A percentile compares a stretch with the other conserved stretches of the same genome.
Evolutionary conservation across 2,888 invertebrate genomes (phyloP).

Genomic region (Drosophila lutescens): DNA sequence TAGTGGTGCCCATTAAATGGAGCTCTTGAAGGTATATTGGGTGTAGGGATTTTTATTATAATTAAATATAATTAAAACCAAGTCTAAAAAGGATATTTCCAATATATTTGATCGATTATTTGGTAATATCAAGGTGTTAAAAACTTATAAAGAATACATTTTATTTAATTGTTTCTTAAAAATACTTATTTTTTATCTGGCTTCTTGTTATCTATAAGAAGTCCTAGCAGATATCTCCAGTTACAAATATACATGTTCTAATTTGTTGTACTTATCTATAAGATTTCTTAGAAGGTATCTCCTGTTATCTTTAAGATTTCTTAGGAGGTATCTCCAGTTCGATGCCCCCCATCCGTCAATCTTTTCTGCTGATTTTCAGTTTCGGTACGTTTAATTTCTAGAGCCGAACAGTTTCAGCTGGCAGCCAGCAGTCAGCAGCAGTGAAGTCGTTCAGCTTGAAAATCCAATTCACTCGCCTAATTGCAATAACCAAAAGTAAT

Average conservation of each 20-base stretch:
- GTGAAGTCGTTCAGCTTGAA: constrained; percentile 81
- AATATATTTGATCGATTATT: too few species aligned
- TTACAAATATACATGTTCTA: too few species aligned
- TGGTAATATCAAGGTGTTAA: too few species aligned
- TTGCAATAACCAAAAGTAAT: constrained; percentile 61
- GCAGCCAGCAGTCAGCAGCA: constrained; percentile 3
- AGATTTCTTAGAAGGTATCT: too few species aligned
- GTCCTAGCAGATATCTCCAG: constrained; percentile 3
- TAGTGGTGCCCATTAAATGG: constrained; percentile 5
- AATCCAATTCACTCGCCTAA: constrained; percentile 70
- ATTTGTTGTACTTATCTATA: too few species aligned
- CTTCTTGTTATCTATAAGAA: too few species aligned
- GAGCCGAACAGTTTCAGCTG: constrained; percentile 56
- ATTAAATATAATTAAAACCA: too few species aligned
- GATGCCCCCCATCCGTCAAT: not conserved
- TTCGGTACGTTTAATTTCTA: constrained; percentile 64
- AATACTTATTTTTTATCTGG: too few species aligned
- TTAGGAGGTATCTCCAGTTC: constrained; percentile 12
- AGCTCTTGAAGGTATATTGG: not conserved
- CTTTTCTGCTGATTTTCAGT: constrained; percentile 35
- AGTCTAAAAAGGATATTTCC: too few species aligned
- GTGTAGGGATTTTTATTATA: not conserved
- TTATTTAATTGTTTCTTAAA: too few species aligned
- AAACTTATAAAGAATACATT: too few species aligned
- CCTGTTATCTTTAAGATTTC: not conserved